phyloP scores from a whole-genome alignment of 1,140 invertebrate species.

The Idris sp. region DNA sequence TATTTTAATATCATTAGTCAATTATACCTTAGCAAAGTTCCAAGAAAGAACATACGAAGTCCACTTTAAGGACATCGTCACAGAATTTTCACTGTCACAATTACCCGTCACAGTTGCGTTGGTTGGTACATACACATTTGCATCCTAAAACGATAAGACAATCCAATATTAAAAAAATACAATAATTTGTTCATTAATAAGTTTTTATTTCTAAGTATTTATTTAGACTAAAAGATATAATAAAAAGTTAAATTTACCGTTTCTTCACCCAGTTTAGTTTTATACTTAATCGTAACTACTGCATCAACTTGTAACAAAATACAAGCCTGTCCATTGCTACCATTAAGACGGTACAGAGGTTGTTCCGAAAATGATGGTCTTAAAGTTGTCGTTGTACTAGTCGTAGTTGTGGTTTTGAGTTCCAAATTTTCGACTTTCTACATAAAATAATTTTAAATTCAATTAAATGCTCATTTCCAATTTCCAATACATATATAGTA shows the following conservation, averaged over 20 bases:
- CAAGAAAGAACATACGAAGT: slow-evolving; percentile 84
- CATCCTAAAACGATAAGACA: slow-evolving; percentile 81
- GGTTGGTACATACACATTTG: slow-evolving; percentile 83
- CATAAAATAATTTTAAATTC: not conserved
- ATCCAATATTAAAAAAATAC: too few relatives aligned
- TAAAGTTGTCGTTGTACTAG: slow-evolving; percentile 60
- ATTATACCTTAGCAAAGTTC: slow-evolving; percentile 85
- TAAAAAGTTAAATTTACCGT: too few relatives aligned
- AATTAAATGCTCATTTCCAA: too few relatives aligned
- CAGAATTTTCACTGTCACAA: slow-evolving; percentile 84
- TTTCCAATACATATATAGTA: not conserved
- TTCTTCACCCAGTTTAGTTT: slow-evolving; percentile 82
- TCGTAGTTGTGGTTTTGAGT: slow-evolving; percentile 39
- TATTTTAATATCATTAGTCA: too few relatives aligned
- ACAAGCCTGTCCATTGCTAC: slow-evolving; percentile 82
- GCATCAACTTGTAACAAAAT: slow-evolving; percentile 84
- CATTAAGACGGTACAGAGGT: slow-evolving; percentile 82
- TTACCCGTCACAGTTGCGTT: slow-evolving; percentile 81
- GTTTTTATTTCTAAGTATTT: too few relatives aligned
- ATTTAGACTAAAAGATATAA: too few relatives aligned
- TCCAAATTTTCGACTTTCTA: slow-evolving; percentile 54
- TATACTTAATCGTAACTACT: slow-evolving; percentile 82
- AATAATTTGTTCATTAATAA: too few relatives aligned
- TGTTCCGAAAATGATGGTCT: slow-evolving; percentile 60
- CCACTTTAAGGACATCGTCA: slow-evolving; percentile 84